Conservation (phyloP, 2,797 vertebrate genomes). For the Poeciliopsis paucimaculata region DNA sequence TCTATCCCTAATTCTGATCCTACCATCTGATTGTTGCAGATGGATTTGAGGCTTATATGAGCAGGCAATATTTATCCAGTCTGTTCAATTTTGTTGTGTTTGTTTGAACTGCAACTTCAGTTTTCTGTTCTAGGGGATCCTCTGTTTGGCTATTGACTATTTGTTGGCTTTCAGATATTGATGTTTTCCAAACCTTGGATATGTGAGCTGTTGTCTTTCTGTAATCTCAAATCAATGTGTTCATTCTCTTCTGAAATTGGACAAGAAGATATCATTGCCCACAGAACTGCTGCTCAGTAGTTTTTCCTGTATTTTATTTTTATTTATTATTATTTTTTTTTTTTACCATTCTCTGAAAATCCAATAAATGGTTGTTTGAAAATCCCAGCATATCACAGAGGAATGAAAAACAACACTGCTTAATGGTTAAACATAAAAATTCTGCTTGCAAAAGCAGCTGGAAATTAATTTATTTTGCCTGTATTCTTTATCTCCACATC, state of each 20-base stretch:
- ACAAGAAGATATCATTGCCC: not conserved
- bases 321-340: not conserved
- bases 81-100: not conserved
- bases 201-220: not conserved
- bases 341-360: too few species aligned
- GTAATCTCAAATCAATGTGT: not conserved
- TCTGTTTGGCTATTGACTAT: not conserved
- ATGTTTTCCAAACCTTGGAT: not conserved
- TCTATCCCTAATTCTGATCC: not conserved
- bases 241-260: not conserved
- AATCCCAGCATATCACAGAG: not conserved
- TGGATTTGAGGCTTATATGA: not conserved
- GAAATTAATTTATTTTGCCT: constrained; percentile 34
- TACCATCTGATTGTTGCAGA: not conserved
- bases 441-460: constrained; percentile 9
- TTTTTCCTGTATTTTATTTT: too few species aligned
- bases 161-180: not conserved
- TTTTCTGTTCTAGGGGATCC: not conserved
- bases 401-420: not conserved
- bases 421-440: not conserved
- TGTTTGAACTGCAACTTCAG: not conserved
- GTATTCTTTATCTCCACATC: constrained; percentile 59
- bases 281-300: not conserved
- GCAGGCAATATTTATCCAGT: not conserved
- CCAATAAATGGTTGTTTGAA: not conserved